Evolutionary conservation across 2,888 invertebrate genomes (phyloP), one percentile per base, ranked within the genome.

Genomic region (Mimachlamys varia): DNA sequence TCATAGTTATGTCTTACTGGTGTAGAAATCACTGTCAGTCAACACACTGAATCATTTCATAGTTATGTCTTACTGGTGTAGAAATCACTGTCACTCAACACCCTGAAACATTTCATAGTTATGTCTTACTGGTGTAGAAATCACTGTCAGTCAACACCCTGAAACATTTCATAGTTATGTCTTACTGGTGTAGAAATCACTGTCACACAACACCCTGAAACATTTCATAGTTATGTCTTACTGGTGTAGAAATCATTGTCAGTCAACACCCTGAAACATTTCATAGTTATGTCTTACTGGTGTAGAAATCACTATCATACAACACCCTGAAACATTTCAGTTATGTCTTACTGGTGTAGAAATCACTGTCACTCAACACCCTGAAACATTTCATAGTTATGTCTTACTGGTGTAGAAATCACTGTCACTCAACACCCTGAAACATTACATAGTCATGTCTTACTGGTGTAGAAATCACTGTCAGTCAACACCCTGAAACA

Each of bases 171-270:
- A 58, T 53, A 53, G 19, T 17, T 15, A 53, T 53, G 53, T 53
- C 15, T 17, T 53, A 15, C 15, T 53, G 3, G 19, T 53, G 13
- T 53, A 44, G 44, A 44, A 44, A 44, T 44, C 44, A 44, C 7
- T 44, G 44, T 44, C 44, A 90, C 98, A 97, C 5, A 99, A 96
- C 88, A 99, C 97, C 93, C 98, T 98, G 96, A 22, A 87, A 53
- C 62, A 58, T 19, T 58, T 19, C 10, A 58, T 53, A 53, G 19
- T 17, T 15, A 53, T 53, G 53, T 53, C 15, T 17, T 53, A 15
- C 15, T 53, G 3, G 19, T 53, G 13, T 53, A 44, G 44, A 44
- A 44, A 44, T 44, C 44, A 44, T 44, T 44, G 44, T 44, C 44
- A 5, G n/a, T 97, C 5, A 99, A 96, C 88, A 99, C 97, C 93